Evolutionary conservation across 2,797 vertebrate species (phyloP).

Genomic region (Eurystomus glaucurus): DNA sequence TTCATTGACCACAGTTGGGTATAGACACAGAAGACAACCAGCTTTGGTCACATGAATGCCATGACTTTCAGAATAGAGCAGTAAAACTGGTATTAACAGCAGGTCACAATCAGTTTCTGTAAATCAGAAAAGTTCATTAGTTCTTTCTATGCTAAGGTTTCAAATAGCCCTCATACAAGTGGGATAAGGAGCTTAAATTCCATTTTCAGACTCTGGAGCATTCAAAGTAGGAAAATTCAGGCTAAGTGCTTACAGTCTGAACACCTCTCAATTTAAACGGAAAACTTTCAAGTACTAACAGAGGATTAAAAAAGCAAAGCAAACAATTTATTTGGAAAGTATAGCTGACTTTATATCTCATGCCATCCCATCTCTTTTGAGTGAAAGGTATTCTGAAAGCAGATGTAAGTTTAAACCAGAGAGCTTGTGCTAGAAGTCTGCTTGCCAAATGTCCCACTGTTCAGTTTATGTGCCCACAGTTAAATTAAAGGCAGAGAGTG

Average conservation of each 20-base stretch:
- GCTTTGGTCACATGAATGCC: background rate
- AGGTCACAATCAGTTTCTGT: background rate
- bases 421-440: conserved; percentile 33
- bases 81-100: background rate
- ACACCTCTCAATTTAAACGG: background rate
- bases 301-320: conserved; percentile 19
- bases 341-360: conserved; percentile 39
- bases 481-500: conserved; percentile 44
- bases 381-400: conserved; percentile 47
- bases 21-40: background rate
- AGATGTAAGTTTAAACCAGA: conserved; percentile 36
- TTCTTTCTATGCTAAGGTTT: background rate
- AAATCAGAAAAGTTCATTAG: background rate
- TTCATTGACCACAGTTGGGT: background rate
- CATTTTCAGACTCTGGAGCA: background rate
- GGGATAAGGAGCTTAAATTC: background rate
- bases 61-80: background rate
- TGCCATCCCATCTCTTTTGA: background rate
- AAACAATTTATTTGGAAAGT: conserved; percentile 50
- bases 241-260: background rate
- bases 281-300: background rate
- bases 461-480: background rate
- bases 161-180: background rate
- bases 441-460: conserved; percentile 58
- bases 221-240: conserved; percentile 29